Conservation (phyloP, 2,888 invertebrate genomes). For the Ferdinandea cuprea region DNA sequence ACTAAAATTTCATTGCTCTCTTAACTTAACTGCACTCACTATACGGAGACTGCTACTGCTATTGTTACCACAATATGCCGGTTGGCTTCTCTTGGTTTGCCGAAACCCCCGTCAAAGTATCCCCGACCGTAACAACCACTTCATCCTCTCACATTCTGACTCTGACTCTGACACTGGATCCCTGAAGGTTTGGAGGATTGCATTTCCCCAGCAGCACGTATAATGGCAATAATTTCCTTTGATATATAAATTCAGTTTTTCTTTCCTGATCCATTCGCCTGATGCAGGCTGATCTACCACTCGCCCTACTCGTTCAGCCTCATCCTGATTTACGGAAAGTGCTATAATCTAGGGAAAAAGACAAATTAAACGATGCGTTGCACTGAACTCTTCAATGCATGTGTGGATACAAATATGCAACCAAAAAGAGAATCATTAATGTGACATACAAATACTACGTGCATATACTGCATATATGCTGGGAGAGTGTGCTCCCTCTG, state of each 20-base stretch:
- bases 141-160: slow-evolving; percentile 18
- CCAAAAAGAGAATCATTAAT: slow-evolving; percentile 66
- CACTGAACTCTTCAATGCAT: slow-evolving; percentile 17
- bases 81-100: slow-evolving; percentile 1
- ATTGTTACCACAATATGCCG: slow-evolving; percentile 30
- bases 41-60: not conserved
- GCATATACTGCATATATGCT: not conserved
- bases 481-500: slow-evolving; percentile 19
- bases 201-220: slow-evolving; percentile 63
- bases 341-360: slow-evolving; percentile 71
- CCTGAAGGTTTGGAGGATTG: slow-evolving; percentile 40
- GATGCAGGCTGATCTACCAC: slow-evolving; percentile 39
- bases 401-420: slow-evolving; percentile 41
- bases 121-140: too few relatives aligned
- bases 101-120: slow-evolving; percentile 36
- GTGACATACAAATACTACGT: slow-evolving; percentile 68
- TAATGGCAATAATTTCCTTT: slow-evolving; percentile 72
- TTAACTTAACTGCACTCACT: slow-evolving; percentile 35
- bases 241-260: slow-evolving; percentile 68
- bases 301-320: slow-evolving; percentile 49
- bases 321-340: slow-evolving; percentile 73
- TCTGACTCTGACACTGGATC: slow-evolving; percentile 40
- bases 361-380: slow-evolving; percentile 66
- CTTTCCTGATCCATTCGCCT: slow-evolving; percentile 47
- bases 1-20: slow-evolving; percentile 61